A percentile compares a stretch with the other conserved stretches of the same genome.
Conservation (phyloP, 2,113 vertebrate genomes). For the Struthidea cinerea region DNA sequence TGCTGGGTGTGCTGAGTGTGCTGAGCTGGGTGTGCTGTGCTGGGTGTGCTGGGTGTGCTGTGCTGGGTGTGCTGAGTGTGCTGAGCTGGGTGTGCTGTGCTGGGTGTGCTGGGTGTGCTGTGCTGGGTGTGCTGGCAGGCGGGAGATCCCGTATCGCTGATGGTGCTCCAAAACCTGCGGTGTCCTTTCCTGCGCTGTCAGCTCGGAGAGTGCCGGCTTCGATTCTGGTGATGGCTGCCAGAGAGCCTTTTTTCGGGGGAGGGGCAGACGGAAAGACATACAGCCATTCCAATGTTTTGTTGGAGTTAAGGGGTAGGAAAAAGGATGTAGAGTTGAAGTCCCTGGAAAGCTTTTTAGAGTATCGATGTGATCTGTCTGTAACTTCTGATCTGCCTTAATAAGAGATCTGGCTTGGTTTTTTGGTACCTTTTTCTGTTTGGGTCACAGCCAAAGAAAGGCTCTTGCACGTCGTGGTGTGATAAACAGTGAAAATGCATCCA, state of each 20-base stretch:
- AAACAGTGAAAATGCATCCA: neutral
- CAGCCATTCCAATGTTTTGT: accelerated
- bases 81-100: no score
- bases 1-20: no score
- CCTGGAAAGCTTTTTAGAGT: accelerated
- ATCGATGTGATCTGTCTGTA: accelerated
- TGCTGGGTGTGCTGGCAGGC: no score
- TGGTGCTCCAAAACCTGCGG: accelerated
- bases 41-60: no score
- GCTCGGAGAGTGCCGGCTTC: accelerated
- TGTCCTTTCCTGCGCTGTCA: accelerated
- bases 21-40: no score
- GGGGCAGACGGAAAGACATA: accelerated
- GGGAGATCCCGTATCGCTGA: accelerated
- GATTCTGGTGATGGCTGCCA: no score
- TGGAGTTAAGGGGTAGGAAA: no score
- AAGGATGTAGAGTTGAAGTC: no score
- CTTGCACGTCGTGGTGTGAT: no score
- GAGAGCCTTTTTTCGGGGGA: accelerated
- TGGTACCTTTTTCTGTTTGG: accelerated
- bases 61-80: no score
- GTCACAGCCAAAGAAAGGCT: neutral
- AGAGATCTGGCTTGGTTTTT: accelerated
- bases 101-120: no score
- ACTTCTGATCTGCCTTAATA: no score